Base-by-base conservation (phyloP, 2,113 vertebrate genomes). In the Apistogramma diplotaenia region DNA sequence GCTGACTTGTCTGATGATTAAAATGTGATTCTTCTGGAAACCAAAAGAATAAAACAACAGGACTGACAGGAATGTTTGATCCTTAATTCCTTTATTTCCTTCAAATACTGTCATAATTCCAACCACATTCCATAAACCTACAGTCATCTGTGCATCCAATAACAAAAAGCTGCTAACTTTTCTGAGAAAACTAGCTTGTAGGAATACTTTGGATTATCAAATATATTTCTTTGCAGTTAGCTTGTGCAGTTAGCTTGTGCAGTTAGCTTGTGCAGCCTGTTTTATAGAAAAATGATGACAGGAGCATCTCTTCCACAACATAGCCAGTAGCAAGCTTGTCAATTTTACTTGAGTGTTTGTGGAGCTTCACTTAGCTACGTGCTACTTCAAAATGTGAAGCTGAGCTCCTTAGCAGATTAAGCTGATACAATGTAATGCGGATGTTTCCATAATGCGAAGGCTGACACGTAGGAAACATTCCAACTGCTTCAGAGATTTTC, bases 101-200 rank as follows among this genome's bases (percentile, higher is more conserved):
- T 23, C 21, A 0, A 16, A 67, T 27, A 43, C 1, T 25, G 35
- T 43, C 37, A 18, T 18, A 43, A 65, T 65, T 65, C 13, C 37
- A 43, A 65, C 23, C 25, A 11, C 40, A 43, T 23, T 25, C 8
- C 21, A 15, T 46, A 46, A 67, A 67, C 8, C 37, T 67, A 1
- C 23, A 76, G n/a, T 7, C n/a, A 25, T 56, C 31, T 57, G 16
- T 56, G 78, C 71, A 72, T 75, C 25, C 53, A 29, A 73, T 65
- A 86, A 79, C 29, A 73, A 57, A 80, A 46, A 77, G 4, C 3
- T 70, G 19, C 76, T 2, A 76, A 74, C 46, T 87, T 31, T 27
- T 71, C 55, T 16, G 40, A 12, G 12, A 43, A 12, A 43, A 43
- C 12, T 43, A 43, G 15, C 40, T 43, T 43, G 40, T 43, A 21